Conservation (phyloP, 2,888 invertebrate species). For the Sisyra nigra region DNA sequence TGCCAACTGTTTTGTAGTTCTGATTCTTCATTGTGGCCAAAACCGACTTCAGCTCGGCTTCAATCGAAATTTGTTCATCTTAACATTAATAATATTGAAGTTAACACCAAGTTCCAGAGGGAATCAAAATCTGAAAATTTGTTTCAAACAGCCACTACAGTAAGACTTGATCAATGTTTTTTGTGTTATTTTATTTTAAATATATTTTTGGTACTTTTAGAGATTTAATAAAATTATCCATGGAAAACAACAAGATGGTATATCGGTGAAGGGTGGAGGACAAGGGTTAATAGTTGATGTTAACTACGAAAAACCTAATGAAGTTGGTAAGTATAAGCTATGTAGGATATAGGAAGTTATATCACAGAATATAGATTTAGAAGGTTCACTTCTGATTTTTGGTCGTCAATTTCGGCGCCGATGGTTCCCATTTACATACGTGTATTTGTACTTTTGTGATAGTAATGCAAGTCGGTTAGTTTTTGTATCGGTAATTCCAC, state of each 20-base stretch:
- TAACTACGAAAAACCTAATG: conserved; percentile 17
- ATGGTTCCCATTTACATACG: too few species aligned
- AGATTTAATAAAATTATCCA: conserved; percentile 22
- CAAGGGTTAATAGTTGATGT: conserved; percentile 20
- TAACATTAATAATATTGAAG: conserved; percentile 33
- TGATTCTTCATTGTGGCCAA: conserved; percentile 45
- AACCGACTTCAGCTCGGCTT: conserved; percentile 40
- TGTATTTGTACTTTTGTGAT: too few species aligned
- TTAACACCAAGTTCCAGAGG: conserved; percentile 24
- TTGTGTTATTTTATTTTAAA: neutral
- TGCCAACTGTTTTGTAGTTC: conserved; percentile 48
- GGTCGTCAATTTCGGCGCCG: too few species aligned
- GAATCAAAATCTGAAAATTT: conserved; percentile 18
- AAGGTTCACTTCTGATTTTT: too few species aligned
- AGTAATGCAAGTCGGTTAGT: too few species aligned
- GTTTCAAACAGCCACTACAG: conserved; percentile 16
- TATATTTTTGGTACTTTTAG: conserved; percentile 9
- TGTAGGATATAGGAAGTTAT: neutral
- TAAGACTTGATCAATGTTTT: conserved; percentile 4
- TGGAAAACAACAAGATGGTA: conserved; percentile 20
- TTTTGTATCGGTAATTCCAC: too few species aligned
- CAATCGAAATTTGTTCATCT: conserved; percentile 34
- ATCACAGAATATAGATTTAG: too few species aligned
- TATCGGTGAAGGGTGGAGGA: conserved; percentile 26
- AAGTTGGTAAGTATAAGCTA: conserved; percentile 12